phyloP scores from a whole-genome alignment of 2,113 vertebrate genomes.

The Planiliza haematocheilus region DNA sequence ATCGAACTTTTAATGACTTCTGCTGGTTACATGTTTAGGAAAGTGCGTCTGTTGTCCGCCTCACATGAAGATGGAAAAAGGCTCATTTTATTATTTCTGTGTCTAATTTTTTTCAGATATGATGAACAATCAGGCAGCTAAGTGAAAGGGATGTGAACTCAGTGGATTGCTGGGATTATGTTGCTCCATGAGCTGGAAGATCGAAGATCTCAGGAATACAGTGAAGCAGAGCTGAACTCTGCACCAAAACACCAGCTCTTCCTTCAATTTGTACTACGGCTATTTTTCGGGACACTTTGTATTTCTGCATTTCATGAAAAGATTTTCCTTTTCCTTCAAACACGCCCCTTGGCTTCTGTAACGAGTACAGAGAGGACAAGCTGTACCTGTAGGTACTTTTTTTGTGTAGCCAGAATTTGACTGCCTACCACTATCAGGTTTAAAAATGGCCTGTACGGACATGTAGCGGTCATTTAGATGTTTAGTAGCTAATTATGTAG shows the following conservation, averaged over 20 bases:
- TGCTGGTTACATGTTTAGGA: too few relatives aligned
- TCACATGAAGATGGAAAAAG: too few relatives aligned
- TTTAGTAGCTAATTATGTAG: slow-evolving; percentile 66
- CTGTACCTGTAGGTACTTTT: background rate
- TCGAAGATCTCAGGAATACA: slow-evolving; percentile 48
- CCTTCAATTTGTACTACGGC: slow-evolving; percentile 9
- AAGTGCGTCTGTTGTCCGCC: too few relatives aligned
- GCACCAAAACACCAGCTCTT: slow-evolving; percentile 22
- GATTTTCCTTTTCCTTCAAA: slow-evolving; percentile 7
- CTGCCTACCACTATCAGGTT: slow-evolving; percentile 6
- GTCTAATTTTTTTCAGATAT: slow-evolving; percentile 66
- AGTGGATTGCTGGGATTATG: slow-evolving; percentile 5
- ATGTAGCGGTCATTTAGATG: slow-evolving; percentile 28
- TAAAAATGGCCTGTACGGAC: slow-evolving; percentile 15
- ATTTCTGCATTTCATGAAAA: slow-evolving; percentile 17
- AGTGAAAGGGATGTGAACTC: slow-evolving; percentile 41
- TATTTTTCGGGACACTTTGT: slow-evolving; percentile 7
- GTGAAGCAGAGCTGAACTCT: slow-evolving; percentile 5
- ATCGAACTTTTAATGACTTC: too few relatives aligned
- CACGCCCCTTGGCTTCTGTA: slow-evolving; percentile 33
- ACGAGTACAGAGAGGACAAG: slow-evolving; percentile 18
- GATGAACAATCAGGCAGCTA: slow-evolving; percentile 39
- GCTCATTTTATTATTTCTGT: background rate
- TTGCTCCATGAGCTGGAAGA: slow-evolving; percentile 22
- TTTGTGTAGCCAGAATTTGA: slow-evolving; percentile 8